Evolutionary conservation across 1,140 invertebrate species (phyloP).

Genomic region (Panagrolaimus sp.): DNA sequence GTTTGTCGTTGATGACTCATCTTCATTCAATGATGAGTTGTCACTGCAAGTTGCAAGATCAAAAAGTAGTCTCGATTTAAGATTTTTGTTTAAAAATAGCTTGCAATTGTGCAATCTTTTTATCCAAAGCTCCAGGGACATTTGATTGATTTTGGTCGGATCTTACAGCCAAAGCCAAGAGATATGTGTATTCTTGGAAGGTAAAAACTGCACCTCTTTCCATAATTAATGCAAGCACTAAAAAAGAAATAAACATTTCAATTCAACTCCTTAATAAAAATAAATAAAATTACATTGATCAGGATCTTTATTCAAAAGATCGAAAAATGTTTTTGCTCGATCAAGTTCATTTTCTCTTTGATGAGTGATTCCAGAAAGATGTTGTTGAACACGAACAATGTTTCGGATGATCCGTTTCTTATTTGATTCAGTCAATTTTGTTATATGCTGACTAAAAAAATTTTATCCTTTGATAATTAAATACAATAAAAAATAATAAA

Average conservation of each 20-base stretch:
- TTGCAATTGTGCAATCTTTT: constrained; percentile 32
- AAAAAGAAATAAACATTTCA: too few species aligned
- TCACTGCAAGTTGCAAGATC: too few species aligned
- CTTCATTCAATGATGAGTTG: too few species aligned
- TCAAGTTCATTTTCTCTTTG: constrained; percentile 77
- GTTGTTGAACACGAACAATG: constrained; percentile 78
- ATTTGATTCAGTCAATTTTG: constrained; percentile 72
- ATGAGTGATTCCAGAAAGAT: constrained; percentile 76
- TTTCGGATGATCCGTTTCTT: constrained; percentile 68
- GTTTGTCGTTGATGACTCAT: not conserved
- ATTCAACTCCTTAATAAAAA: too few species aligned
- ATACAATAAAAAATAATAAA: not conserved
- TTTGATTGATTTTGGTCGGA: constrained; percentile 36
- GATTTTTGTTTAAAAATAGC: constrained; percentile 4
- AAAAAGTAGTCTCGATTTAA: too few species aligned
- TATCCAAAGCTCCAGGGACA: constrained; percentile 48
- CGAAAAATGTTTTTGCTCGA: constrained; percentile 79
- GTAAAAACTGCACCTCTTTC: constrained; percentile 77
- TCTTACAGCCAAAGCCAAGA: constrained; percentile 42
- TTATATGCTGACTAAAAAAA: constrained; percentile 69
- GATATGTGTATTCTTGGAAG: constrained; percentile 76
- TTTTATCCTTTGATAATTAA: not conserved
- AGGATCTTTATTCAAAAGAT: constrained; percentile 77
- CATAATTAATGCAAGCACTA: constrained; percentile 70
- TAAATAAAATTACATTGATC: constrained; percentile 67